These are phyloP conservation scores for Sympetrum striolatum DNA, from an alignment of 2,888 invertebrate genomes.

Conservation along the genomic window DNA sequence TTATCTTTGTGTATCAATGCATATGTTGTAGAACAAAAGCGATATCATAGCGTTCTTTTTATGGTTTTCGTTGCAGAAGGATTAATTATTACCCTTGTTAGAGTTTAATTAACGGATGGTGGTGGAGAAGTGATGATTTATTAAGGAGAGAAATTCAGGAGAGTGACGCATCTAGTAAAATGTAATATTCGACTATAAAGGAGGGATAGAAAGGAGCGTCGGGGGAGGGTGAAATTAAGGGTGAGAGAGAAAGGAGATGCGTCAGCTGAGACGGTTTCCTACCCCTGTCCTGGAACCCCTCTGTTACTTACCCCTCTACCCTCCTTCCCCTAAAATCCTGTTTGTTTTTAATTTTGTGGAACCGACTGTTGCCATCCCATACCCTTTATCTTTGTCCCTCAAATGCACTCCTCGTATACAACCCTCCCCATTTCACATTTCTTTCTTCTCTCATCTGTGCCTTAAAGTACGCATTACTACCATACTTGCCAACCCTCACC, in stretches of 20 bases:
- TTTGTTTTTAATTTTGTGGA: constrained; percentile 38
- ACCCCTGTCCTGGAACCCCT: background rate
- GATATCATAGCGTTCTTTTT: too few species aligned
- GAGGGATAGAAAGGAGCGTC: too few species aligned
- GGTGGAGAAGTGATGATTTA: too few species aligned
- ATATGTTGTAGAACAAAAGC: too few species aligned
- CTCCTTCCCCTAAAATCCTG: constrained; percentile 6
- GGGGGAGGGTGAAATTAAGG: background rate
- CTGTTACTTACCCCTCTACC: background rate
- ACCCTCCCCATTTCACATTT: background rate
- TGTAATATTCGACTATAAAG: too few species aligned
- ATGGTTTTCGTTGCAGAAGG: too few species aligned
- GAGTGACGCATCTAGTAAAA: too few species aligned
- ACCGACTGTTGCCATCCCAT: constrained; percentile 30
- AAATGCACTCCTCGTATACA: background rate
- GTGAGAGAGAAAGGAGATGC: constrained; percentile 12
- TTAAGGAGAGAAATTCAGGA: too few species aligned
- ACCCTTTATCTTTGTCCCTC: background rate
- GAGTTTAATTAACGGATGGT: too few species aligned
- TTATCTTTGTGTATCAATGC: too few species aligned
- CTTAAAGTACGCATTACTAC: background rate
- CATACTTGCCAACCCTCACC: background rate
- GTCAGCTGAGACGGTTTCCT: constrained; percentile 28
- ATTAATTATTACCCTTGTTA: too few species aligned
- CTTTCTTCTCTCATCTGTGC: background rate